Percentiles rank a stretch among this genome's conserved stretches.
Evolutionary conservation across 2,797 vertebrate species (phyloP).

Genomic region (Adelosebastes latens): DNA sequence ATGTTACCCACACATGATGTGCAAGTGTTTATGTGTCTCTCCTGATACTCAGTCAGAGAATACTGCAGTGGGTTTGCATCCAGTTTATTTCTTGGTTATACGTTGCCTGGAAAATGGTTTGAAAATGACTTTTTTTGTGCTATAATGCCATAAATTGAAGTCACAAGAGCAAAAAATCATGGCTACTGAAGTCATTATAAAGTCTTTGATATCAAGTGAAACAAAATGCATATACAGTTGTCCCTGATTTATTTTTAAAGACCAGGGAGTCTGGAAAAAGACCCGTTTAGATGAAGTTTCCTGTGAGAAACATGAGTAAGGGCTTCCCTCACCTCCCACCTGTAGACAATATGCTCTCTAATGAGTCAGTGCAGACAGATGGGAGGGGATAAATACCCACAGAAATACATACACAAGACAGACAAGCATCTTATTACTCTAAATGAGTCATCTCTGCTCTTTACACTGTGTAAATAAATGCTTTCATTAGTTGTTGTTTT

Average conservation of each 20-base stretch:
- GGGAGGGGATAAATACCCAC: background rate
- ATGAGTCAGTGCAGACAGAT: slow-evolving; percentile 20
- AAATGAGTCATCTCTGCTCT: slow-evolving; percentile 12
- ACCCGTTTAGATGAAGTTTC: background rate
- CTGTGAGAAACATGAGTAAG: slow-evolving; percentile 2
- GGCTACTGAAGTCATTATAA: background rate
- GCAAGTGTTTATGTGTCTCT: background rate
- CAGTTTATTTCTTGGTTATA: background rate
- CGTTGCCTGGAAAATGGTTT: background rate
- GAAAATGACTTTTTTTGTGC: background rate
- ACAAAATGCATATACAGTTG: background rate
- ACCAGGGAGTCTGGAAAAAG: background rate
- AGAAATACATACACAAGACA: background rate
- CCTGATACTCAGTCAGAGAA: background rate
- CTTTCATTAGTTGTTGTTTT: background rate
- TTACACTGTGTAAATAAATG: background rate
- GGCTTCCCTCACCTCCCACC: slow-evolving; percentile 38
- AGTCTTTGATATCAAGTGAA: background rate
- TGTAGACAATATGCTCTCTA: slow-evolving; percentile 13
- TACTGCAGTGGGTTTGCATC: background rate
- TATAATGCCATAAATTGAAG: background rate
- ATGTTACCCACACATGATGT: background rate
- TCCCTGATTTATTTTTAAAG: background rate
- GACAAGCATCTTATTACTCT: background rate
- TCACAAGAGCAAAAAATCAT: background rate